These are phyloP conservation scores for Chaenodraco wilsoni DNA, from an alignment of 2,797 vertebrate genomes.

Conservation along the genomic window DNA sequence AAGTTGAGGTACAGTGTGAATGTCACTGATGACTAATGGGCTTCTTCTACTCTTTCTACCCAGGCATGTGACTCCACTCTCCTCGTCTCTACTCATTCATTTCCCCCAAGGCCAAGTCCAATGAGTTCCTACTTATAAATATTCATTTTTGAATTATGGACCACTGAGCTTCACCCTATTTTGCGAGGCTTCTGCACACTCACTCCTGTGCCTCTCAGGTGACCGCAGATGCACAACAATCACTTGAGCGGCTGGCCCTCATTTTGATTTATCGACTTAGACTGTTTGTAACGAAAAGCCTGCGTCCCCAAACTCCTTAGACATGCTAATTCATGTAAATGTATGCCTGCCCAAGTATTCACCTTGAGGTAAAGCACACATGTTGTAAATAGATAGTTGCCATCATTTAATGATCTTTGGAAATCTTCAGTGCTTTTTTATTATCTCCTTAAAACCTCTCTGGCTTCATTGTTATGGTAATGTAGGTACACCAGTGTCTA, in stretches of 20 bases:
- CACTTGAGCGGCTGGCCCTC: constrained; percentile 70
- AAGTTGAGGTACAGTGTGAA: constrained; percentile 13
- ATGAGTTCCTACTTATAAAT: constrained; percentile 76
- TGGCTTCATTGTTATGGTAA: constrained; percentile 78
- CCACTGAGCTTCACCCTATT: constrained; percentile 52
- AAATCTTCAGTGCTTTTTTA: constrained; percentile 71
- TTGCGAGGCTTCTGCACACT: constrained; percentile 37
- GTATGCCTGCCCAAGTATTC: constrained; percentile 79
- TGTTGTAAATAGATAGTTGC: constrained; percentile 83
- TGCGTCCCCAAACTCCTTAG: constrained; percentile 73
- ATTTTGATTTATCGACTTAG: constrained; percentile 85
- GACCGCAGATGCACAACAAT: constrained; percentile 63
- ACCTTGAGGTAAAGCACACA: constrained; percentile 82
- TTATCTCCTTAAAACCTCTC: constrained; percentile 70
- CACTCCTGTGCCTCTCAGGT: constrained; percentile 30
- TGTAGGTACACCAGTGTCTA: constrained; percentile 32
- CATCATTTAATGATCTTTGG: constrained; percentile 80
- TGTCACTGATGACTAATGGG: constrained; percentile 37
- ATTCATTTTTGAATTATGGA: constrained; percentile 77
- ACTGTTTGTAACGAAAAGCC: constrained; percentile 72
- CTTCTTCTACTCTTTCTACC: constrained; percentile 22
- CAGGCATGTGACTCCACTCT: constrained; percentile 39
- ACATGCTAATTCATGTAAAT: constrained; percentile 86
- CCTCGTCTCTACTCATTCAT: constrained; percentile 63
- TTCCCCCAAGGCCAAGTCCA: constrained; percentile 65